Evolutionary conservation across 2,888 invertebrate species (phyloP).

Genomic region (Oscheius myriophilus): DNA sequence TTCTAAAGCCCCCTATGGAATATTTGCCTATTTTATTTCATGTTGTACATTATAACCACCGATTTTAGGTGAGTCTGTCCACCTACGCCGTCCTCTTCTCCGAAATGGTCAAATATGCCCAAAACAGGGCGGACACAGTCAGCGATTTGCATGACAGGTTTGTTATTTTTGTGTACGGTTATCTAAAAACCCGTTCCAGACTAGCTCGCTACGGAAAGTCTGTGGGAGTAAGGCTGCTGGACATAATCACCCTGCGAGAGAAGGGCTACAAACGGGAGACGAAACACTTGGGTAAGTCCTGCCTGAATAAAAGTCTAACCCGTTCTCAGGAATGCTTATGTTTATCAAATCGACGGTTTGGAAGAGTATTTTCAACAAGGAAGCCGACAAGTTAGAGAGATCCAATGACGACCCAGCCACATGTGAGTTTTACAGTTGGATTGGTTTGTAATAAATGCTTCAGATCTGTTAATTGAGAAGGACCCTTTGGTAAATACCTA

Average conservation of each 20-base stretch:
- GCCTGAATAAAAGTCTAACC: not conserved
- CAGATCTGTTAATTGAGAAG: conserved; percentile 94
- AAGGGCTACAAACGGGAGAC: conserved; percentile 87
- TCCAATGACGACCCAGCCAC: conserved; percentile 97
- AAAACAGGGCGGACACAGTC: conserved; percentile 86
- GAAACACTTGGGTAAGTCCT: conserved; percentile 80
- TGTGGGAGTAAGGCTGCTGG: conserved; percentile 91
- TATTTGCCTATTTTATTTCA: conserved; percentile 2
- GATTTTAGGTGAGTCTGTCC: conserved; percentile 64
- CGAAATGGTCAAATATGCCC: conserved; percentile 97
- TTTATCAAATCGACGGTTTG: conserved; percentile 93
- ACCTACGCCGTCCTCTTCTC: conserved; percentile 93
- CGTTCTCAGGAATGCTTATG: conserved; percentile 78
- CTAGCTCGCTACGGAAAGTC: conserved; percentile 92
- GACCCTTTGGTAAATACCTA: conserved; percentile 95
- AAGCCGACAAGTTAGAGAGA: conserved; percentile 97
- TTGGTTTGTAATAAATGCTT: not conserved
- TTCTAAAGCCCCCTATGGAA: too few relatives aligned
- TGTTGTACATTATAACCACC: not conserved
- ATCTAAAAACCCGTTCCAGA: conserved; percentile 75
- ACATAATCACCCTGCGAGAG: conserved; percentile 91
- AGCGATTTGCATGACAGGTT: conserved; percentile 90
- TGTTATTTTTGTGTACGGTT: conserved; percentile 7
- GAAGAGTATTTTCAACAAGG: conserved; percentile 97
- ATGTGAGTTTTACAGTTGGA: conserved; percentile 73